Evolutionary conservation across 1,140 invertebrate species (phyloP), one percentile per base, ranked within the genome.

Genomic region (Ceratoteleas bidentatus): DNA sequence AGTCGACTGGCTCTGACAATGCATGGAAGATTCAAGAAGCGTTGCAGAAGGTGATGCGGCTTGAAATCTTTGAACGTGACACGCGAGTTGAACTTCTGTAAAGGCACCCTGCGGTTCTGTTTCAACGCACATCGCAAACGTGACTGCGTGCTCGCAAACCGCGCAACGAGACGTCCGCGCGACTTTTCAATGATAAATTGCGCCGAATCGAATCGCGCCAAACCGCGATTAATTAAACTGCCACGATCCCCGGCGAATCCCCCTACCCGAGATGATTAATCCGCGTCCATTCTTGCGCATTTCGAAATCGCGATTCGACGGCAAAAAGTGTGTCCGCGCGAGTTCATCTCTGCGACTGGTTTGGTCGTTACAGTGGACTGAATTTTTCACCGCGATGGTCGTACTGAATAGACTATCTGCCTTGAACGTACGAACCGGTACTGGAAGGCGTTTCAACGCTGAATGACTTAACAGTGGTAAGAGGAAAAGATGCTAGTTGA

Each of bases 371-470:
- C 62, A 64, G 43, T 72, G 60, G 78, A 85, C 79, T 87, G 79
- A 88, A 88, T 88, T 88, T 88, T 88, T 88, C 84, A 88, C 72
- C 49, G 85, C 65, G 78, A 73, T 81, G 58, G 74, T 68, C 80
- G 64, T 60, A 64, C 69, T 88, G 85, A 88, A 88, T 87, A 86
- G 85, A 74, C 54, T 56, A 66, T 72, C 62, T 49, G 43, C 68
- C 64, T 74, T 72, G 70, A 76, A 81, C 69, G 43, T 11, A 49
- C 69, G 45, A 79, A 76, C 75, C 54, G 62, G 75, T 75, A 79
- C 75, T 14, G 54, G 54, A 72, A 72, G n/a, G 70, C 74, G 70
- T 79, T 83, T 78, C 70, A 78, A 32, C 40, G 15, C 54, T 83
- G 75, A 79, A 83, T 83, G 70, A 79, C 69, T 78, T 78, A 78